These are phyloP conservation scores for Drosophila subsilvestris DNA, from an alignment of 2,888 invertebrate species.

Conservation along the genomic window DNA sequence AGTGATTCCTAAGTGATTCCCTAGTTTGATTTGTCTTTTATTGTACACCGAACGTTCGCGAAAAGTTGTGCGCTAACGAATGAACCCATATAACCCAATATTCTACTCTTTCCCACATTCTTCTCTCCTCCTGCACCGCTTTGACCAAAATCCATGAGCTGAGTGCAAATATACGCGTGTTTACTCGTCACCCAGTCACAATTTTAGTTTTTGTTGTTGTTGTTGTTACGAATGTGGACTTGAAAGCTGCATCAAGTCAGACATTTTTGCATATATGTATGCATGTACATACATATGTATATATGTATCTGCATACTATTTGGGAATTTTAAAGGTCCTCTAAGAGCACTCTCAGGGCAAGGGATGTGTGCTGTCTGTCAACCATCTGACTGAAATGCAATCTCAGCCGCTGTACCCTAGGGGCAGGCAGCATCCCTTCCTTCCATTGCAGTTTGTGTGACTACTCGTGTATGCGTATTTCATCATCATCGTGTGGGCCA, in stretches of 20 bases:
- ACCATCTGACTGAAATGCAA: slow-evolving; percentile 38
- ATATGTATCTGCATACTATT: slow-evolving; percentile 21
- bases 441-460: slow-evolving; percentile 16
- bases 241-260: slow-evolving; percentile 5
- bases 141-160: slow-evolving; percentile 5
- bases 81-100: too few species aligned
- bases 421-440: background rate
- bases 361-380: slow-evolving; percentile 7
- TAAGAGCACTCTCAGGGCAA: background rate
- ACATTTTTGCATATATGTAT: slow-evolving; percentile 5
- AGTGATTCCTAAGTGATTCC: slow-evolving; percentile 6
- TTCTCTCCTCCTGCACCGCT: background rate
- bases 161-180: slow-evolving; percentile 18
- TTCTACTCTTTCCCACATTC: background rate
- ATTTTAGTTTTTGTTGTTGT: background rate
- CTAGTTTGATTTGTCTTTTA: slow-evolving; percentile 6
- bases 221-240: background rate
- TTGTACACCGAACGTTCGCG: slow-evolving; percentile 22
- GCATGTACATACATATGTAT: slow-evolving; percentile 7
- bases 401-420: slow-evolving; percentile 31
- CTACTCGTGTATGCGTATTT: slow-evolving; percentile 8
- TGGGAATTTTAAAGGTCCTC: slow-evolving; percentile 24
- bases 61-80: background rate
- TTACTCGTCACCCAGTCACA: background rate
- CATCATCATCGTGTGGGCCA: background rate